Evolutionary conservation across 2,888 invertebrate genomes (phyloP).

Genomic region (Zaprionus bogoriensis): DNA sequence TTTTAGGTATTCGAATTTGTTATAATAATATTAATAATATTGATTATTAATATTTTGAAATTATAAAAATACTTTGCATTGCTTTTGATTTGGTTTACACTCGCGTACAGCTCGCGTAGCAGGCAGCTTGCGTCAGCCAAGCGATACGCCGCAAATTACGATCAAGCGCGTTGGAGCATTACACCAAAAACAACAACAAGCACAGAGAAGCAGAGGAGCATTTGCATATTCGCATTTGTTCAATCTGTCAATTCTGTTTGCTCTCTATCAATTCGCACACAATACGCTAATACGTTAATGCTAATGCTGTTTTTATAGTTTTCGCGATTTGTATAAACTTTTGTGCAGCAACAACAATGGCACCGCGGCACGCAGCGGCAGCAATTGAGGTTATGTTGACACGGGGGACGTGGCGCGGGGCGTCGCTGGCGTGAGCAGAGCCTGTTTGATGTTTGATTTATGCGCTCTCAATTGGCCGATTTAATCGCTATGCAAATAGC

Average conservation of each 20-base stretch:
- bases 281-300: conserved; percentile 27
- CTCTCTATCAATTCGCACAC: conserved; percentile 44
- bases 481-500: conserved; percentile 22
- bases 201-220: conserved; percentile 19
- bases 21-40: no score
- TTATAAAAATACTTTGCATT: no score
- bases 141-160: not conserved
- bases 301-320: conserved; percentile 56
- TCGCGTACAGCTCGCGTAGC: not conserved
- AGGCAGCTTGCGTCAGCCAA: conserved; percentile 7
- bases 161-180: conserved; percentile 39
- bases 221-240: conserved; percentile 67
- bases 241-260: conserved; percentile 52
- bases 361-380: conserved; percentile 8
- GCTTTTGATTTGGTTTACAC: no score
- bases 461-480: conserved; percentile 44
- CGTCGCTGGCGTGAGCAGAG: not conserved
- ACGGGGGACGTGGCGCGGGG: not conserved
- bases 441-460: conserved; percentile 52
- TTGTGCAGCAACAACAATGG: conserved; percentile 2
- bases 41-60: no score
- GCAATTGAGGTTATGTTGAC: conserved; percentile 28
- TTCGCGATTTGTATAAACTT: conserved; percentile 46
- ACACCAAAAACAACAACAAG: conserved; percentile 6
- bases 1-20: no score